phyloP scores from a whole-genome alignment of 2,888 invertebrate species.

The Ariolimax columbianus region DNA sequence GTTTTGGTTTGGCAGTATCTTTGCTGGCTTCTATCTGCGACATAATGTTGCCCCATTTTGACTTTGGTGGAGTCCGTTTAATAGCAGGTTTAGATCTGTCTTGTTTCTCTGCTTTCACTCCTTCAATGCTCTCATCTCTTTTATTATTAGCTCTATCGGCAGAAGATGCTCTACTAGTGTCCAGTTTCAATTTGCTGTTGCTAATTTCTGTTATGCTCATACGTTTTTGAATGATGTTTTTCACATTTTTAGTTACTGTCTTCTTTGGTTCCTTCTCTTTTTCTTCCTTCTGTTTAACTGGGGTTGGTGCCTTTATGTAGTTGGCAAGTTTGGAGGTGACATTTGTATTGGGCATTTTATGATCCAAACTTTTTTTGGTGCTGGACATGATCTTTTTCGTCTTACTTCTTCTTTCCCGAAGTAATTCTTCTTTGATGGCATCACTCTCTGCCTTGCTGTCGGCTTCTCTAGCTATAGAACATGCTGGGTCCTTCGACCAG shows the following conservation, averaged over 20 bases:
- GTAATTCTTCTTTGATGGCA: neutral
- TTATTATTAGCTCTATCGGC: slow-evolving; percentile 32
- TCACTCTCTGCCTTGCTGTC: neutral
- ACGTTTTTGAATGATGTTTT: slow-evolving; percentile 60
- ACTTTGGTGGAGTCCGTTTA: slow-evolving; percentile 71
- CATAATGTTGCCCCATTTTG: slow-evolving; percentile 75
- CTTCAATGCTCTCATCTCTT: slow-evolving; percentile 39
- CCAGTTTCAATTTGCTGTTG: neutral
- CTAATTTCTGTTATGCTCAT: slow-evolving; percentile 51
- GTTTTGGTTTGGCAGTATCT: slow-evolving; percentile 80
- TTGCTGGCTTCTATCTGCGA: slow-evolving; percentile 77
- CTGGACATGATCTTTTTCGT: slow-evolving; percentile 22
- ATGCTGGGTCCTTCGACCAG: neutral
- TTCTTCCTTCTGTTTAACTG: slow-evolving; percentile 66
- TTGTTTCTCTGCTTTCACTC: slow-evolving; percentile 53
- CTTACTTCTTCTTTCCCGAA: neutral
- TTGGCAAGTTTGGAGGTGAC: slow-evolving; percentile 69
- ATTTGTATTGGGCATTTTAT: slow-evolving; percentile 68
- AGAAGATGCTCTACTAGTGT: slow-evolving; percentile 18
- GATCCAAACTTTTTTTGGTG: slow-evolving; percentile 57
- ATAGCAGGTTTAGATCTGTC: slow-evolving; percentile 70
- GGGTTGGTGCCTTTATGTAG: slow-evolving; percentile 69
- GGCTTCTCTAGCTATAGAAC: neutral
- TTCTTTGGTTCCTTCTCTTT: slow-evolving; percentile 61
- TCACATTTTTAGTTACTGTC: slow-evolving; percentile 63